These are phyloP conservation scores for Cydia fagiglandana DNA, from an alignment of 1,140 invertebrate species.

Conservation along the genomic window DNA sequence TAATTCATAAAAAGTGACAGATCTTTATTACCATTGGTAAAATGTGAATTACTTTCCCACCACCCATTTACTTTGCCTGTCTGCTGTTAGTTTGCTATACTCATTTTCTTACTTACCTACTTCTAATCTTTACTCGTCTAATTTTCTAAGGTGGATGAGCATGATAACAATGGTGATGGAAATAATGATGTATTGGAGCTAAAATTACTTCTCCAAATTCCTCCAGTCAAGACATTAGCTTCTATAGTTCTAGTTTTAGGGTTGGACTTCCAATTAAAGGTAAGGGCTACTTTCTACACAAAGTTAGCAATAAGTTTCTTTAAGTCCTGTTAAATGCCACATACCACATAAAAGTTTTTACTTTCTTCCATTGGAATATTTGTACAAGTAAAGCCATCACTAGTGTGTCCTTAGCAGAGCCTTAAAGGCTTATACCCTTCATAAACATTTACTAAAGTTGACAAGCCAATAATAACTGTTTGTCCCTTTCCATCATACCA, in stretches of 20 bases:
- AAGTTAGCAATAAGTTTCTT: not conserved
- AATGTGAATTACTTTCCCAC: not conserved
- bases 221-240: constrained; percentile 71
- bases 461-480: too few species aligned
- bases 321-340: not conserved
- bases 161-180: constrained; percentile 81
- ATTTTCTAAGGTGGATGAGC: constrained; percentile 80
- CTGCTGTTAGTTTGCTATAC: not conserved
- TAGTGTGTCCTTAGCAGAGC: too few species aligned
- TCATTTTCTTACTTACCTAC: not conserved
- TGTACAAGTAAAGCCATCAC: too few species aligned
- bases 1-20: too few species aligned
- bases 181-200: constrained; percentile 81
- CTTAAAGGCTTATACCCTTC: too few species aligned
- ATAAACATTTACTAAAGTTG: too few species aligned
- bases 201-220: constrained; percentile 79
- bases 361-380: too few species aligned
- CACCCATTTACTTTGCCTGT: not conserved
- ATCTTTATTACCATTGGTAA: not conserved
- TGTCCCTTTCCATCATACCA: too few species aligned
- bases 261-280: constrained; percentile 82
- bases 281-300: constrained; percentile 60
- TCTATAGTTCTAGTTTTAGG: constrained; percentile 80
- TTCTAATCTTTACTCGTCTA: not conserved
- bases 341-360: not conserved